phyloP scores from a whole-genome alignment of 2,888 invertebrate genomes.

The Geotrupes spiniger region DNA sequence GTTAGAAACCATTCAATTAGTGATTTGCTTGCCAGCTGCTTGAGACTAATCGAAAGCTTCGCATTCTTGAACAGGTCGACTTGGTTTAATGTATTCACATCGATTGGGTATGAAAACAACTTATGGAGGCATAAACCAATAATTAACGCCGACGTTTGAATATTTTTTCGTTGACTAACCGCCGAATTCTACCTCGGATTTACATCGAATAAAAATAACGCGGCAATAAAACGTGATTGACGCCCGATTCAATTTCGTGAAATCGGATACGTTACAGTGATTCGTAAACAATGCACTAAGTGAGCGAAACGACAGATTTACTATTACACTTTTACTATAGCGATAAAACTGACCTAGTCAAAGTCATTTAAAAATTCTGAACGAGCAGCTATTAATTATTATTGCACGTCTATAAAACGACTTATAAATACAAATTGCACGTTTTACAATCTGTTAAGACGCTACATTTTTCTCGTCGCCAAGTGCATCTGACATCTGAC shows the following conservation, averaged over 20 bases:
- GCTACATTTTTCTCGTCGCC: conserved; percentile 13
- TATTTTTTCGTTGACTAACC: no score
- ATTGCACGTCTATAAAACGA: conserved; percentile 40
- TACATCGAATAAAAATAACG: conserved; percentile 6
- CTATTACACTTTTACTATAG: conserved; percentile 48
- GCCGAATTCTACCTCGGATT: no score
- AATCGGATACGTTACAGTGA: conserved; percentile 20
- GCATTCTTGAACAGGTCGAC: no score
- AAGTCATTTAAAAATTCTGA: conserved; percentile 43
- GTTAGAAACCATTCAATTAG: no score
- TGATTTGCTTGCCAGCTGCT: no score
- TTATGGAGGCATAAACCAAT: no score
- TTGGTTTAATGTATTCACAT: no score
- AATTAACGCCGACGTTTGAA: no score
- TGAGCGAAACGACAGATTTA: conserved; percentile 32
- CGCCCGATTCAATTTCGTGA: conserved; percentile 16
- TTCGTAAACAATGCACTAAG: conserved; percentile 18
- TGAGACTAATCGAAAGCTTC: no score
- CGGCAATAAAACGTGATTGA: conserved; percentile 20
- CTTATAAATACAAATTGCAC: conserved; percentile 38
- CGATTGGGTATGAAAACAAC: no score
- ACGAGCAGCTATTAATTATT: conserved; percentile 47
- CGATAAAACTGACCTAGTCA: conserved; percentile 51
- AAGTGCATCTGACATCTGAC: conserved; percentile 14
- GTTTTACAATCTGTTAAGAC: conserved; percentile 27